These are phyloP conservation scores for Dissostichus mawsoni DNA, from an alignment of 2,113 vertebrate species.

Conservation along the genomic window DNA sequence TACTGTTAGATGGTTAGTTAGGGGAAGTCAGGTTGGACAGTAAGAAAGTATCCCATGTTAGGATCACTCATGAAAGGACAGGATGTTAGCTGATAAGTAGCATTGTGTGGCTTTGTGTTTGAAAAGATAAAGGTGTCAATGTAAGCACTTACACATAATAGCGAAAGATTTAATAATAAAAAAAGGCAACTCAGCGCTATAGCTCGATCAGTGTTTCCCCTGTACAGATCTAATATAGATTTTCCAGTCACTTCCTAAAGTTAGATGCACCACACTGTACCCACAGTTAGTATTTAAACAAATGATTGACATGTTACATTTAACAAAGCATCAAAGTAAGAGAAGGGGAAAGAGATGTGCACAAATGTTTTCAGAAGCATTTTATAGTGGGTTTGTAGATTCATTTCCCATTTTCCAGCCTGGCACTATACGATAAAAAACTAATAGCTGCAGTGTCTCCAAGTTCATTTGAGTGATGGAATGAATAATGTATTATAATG, in stretches of 20 bases:
- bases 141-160: neutral
- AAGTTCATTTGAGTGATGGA: no score
- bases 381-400: neutral
- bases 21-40: neutral
- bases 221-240: neutral
- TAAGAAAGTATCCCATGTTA: neutral
- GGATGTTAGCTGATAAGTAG: neutral
- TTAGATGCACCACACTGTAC: no score
- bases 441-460: neutral
- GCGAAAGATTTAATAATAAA: neutral
- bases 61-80: neutral
- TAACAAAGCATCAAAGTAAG: neutral
- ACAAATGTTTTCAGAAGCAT: neutral
- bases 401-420: neutral
- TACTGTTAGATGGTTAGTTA: neutral
- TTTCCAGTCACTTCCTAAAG: no score
- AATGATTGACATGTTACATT: neutral
- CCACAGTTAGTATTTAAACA: no score
- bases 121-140: neutral
- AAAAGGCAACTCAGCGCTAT: neutral
- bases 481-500: no score
- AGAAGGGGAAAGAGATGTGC: neutral
- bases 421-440: neutral
- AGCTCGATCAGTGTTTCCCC: constrained; percentile 4
- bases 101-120: neutral